Conservation (phyloP, 2,113 vertebrate species). For the Gymnarchus niloticus region DNA sequence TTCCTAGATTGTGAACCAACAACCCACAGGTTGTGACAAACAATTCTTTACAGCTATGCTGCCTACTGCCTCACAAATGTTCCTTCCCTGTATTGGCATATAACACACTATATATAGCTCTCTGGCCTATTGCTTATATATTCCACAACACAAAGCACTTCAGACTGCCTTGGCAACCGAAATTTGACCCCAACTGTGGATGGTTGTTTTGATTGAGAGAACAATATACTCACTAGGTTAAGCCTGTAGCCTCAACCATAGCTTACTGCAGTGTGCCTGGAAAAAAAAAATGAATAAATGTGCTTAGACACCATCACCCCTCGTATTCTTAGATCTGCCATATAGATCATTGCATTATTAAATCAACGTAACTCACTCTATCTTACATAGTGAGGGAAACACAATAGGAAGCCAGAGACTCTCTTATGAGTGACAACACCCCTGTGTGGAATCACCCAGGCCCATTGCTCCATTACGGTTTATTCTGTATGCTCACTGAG, state of each 20-base stretch:
- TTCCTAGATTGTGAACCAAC: no score
- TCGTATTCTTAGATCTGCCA: not conserved
- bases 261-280: not conserved
- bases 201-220: conserved; percentile 29
- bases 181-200: conserved; percentile 28
- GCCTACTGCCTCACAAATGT: not conserved
- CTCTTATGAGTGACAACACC: not conserved
- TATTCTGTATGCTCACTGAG: conserved; percentile 13
- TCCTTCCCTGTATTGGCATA: not conserved
- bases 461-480: conserved; percentile 11
- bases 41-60: no score
- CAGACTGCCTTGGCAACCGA: not conserved
- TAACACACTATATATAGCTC: not conserved
- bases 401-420: not conserved
- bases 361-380: not conserved
- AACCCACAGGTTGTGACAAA: no score
- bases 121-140: not conserved
- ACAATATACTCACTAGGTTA: not conserved
- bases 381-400: not conserved
- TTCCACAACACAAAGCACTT: conserved; percentile 3
- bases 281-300: conserved; percentile 5
- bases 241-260: not conserved
- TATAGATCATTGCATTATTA: conserved; percentile 13
- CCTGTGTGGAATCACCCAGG: not conserved
- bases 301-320: not conserved